Base-by-base conservation (phyloP, 2,888 invertebrate species). In the Lithodes maja region DNA sequence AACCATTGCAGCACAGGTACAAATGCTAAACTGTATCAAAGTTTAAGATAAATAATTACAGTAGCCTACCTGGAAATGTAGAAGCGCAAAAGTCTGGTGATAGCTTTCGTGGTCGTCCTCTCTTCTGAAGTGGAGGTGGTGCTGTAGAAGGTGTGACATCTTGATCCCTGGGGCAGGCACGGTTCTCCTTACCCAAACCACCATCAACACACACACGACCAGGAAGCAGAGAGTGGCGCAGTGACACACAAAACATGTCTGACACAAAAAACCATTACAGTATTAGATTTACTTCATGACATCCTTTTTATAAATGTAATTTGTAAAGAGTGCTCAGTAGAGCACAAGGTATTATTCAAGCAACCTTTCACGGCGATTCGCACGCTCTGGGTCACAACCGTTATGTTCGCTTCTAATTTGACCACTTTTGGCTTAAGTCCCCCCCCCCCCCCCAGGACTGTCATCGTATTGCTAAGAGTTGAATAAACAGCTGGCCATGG, bases 21-120 rank as follows among this genome's bases (percentile, higher is more conserved):
- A 33, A 33, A 33, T 33, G 33, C 33, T 33, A n/a, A 33, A 80
- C 53, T 54, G 17, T 5, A 55, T 15, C 53, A 80, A 80, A 15
- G 55, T n/a, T 17, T 54, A 80, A 50, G 33, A 61, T 33, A 3
- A 33, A 5, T 9, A 61, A 81, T n/a, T 9, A 49, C 17, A 7
- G 3, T 2, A 52, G 55, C 69, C 12, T 49, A 81, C 88, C 85
- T 81, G 88, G 88, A 50, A 89, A 61, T 33, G 81, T 17, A 53
- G 88, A 85, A 2, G 88, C 77, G 3, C 71, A 80, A 79, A 89
- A 89, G 50, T 84, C 88, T 7, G 88, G 61, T 15, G 88, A 84
- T n/a, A 89, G 84, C 49, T 89, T 89, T n/a, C 88, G 82, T 2
- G 88, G 88, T 1, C 88, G 85, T 68, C 88, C 88, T 77, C 88